These are phyloP conservation scores for Dolichotis patagonum DNA, from an alignment of 2,113 vertebrate genomes.

Conservation along the genomic window DNA sequence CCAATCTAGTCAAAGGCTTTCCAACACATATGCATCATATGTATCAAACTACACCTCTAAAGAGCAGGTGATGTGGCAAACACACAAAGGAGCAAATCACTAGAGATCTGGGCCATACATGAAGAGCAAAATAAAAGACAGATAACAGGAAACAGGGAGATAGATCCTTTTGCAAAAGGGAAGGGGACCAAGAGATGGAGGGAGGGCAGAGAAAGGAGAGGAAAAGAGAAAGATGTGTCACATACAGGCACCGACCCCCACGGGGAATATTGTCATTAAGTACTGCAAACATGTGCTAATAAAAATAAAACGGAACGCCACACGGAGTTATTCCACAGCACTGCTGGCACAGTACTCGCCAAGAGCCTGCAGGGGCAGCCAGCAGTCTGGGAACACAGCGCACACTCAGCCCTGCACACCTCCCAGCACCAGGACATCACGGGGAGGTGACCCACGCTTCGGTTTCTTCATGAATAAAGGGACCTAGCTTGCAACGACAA, in stretches of 20 bases:
- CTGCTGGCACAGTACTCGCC: accelerated
- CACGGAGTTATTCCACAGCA: neutral
- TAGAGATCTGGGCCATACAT: neutral
- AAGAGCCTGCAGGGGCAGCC: neutral
- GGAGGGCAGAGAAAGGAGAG: neutral
- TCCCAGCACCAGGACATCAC: neutral
- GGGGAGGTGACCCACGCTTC: neutral
- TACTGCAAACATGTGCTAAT: neutral
- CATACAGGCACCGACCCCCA: neutral
- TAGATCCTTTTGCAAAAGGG: neutral
- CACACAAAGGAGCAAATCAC: neutral
- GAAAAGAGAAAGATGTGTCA: neutral
- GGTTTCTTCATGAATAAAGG: neutral
- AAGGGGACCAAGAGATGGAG: neutral
- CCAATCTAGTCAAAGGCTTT: neutral
- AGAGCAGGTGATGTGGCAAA: neutral
- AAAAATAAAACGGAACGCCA: neutral
- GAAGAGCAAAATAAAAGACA: neutral
- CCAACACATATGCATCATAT: neutral
- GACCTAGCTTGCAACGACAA: neutral
- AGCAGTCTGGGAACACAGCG: accelerated
- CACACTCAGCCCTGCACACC: accelerated
- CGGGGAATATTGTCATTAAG: neutral
- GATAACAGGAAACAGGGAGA: neutral
- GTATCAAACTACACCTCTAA: neutral